Percentiles rank a stretch among this genome's conserved stretches.
These are phyloP conservation scores for Aplodontia rufa DNA, from an alignment of 2,113 vertebrate genomes.

Conservation along the genomic window DNA sequence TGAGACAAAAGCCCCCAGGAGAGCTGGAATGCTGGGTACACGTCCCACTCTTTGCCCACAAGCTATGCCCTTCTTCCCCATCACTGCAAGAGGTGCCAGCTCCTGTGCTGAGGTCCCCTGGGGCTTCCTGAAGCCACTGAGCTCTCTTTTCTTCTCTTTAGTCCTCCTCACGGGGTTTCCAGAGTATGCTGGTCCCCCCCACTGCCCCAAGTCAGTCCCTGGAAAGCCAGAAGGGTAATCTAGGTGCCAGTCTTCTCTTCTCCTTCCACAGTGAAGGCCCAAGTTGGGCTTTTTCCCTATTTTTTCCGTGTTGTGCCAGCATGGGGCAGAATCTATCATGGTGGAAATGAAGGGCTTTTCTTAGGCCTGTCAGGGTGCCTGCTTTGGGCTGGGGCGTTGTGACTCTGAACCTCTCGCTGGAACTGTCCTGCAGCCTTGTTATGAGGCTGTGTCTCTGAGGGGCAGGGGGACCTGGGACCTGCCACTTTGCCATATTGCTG, in stretches of 20 bases:
- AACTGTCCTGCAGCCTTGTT: neutral
- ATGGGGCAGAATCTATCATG: neutral
- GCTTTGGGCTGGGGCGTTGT: too few relatives aligned
- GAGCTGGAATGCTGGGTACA: neutral
- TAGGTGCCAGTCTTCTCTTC: neutral
- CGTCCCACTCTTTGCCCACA: neutral
- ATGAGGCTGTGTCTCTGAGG: neutral
- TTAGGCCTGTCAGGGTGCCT: neutral
- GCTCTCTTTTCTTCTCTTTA: neutral
- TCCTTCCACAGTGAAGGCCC: neutral
- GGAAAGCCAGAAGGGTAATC: neutral
- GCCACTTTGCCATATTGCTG: neutral
- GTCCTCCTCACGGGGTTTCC: neutral
- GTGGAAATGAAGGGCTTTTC: neutral
- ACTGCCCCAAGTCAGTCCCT: neutral
- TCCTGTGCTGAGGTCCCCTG: neutral
- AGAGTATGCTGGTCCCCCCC: neutral
- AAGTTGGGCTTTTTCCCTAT: neutral
- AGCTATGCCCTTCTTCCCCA: neutral
- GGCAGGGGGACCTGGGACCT: neutral
- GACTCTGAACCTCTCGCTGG: neutral
- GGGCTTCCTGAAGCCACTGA: neutral
- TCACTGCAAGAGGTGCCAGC: neutral
- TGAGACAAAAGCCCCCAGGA: too few relatives aligned
- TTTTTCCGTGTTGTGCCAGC: neutral